Evolutionary conservation across 2,888 invertebrate genomes (phyloP).

Genomic region (Parelbella ahira): DNA sequence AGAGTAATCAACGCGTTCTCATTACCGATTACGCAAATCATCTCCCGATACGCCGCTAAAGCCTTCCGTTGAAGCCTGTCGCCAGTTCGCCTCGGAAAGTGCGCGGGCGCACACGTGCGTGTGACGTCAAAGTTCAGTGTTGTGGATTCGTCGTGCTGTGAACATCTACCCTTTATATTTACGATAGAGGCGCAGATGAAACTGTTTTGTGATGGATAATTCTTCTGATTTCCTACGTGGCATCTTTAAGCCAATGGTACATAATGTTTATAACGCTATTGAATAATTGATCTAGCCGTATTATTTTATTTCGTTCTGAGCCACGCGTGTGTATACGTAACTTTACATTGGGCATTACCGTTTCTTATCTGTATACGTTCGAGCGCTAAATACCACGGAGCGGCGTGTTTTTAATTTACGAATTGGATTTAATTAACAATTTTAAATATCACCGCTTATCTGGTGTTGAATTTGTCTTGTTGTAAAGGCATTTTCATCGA

Average conservation of each 20-base stretch:
- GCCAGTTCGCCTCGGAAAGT: conserved; percentile 53
- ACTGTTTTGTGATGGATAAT: conserved; percentile 41
- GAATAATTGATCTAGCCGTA: too few relatives aligned
- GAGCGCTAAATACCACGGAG: conserved; percentile 12
- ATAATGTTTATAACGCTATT: too few relatives aligned
- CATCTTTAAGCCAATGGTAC: too few relatives aligned
- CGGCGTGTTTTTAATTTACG: conserved; percentile 8
- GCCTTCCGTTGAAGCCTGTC: conserved; percentile 41
- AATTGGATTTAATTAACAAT: conserved; percentile 16
- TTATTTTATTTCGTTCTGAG: too few relatives aligned
- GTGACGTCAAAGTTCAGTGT: conserved; percentile 37
- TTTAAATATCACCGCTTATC: neutral
- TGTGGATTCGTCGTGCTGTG: conserved; percentile 42
- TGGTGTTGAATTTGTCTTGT: too few relatives aligned
- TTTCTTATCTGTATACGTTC: conserved; percentile 19
- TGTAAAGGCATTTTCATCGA: too few relatives aligned
- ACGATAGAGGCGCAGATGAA: conserved; percentile 63
- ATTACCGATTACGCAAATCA: conserved; percentile 33
- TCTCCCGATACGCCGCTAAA: conserved; percentile 30
- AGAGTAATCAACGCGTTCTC: conserved; percentile 27
- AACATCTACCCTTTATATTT: conserved; percentile 66
- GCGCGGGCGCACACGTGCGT: conserved; percentile 64
- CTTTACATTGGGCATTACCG: neutral
- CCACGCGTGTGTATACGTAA: conserved; percentile 17
- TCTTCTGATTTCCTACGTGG: conserved; percentile 43